Evolutionary conservation across 2,888 invertebrate species (phyloP).

Genomic region (Microctonus hyperodae): DNA sequence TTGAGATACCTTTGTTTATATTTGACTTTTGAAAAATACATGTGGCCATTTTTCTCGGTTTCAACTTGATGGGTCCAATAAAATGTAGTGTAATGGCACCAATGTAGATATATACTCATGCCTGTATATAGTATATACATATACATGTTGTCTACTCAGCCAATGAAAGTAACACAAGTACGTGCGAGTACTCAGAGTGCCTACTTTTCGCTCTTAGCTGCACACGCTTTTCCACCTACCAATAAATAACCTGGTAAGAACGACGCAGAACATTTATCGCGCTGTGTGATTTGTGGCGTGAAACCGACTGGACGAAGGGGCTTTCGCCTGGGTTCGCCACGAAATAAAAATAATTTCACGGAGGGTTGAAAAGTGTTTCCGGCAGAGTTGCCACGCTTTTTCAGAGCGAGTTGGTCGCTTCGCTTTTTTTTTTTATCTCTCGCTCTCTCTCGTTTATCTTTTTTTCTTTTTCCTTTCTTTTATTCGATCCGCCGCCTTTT

Average conservation of each 20-base stretch:
- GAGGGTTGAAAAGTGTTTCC: slow-evolving; percentile 27
- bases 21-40: background rate
- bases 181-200: slow-evolving; percentile 31
- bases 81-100: slow-evolving; percentile 7
- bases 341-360: slow-evolving; percentile 32
- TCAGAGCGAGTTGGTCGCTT: slow-evolving; percentile 3
- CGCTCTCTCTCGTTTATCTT: background rate
- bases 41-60: background rate
- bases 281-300: slow-evolving; percentile 47
- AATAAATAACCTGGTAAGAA: slow-evolving; percentile 51
- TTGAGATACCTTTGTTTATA: background rate
- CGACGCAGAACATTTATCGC: slow-evolving; percentile 51
- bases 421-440: slow-evolving; percentile 9
- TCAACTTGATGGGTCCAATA: background rate
- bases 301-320: slow-evolving; percentile 26
- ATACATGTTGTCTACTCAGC: slow-evolving; percentile 15
- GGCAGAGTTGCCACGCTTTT: slow-evolving; percentile 25
- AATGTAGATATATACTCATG: background rate
- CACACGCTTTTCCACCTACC: slow-evolving; percentile 30
- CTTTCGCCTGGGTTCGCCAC: slow-evolving; percentile 20
- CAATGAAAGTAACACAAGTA: slow-evolving; percentile 20
- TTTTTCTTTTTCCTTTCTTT: background rate
- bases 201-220: slow-evolving; percentile 42
- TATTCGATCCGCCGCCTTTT: slow-evolving; percentile 7
- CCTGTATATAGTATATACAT: too few species aligned